Conservation (phyloP, 2,797 vertebrate genomes). For the Parotocinclus haroldoi region DNA sequence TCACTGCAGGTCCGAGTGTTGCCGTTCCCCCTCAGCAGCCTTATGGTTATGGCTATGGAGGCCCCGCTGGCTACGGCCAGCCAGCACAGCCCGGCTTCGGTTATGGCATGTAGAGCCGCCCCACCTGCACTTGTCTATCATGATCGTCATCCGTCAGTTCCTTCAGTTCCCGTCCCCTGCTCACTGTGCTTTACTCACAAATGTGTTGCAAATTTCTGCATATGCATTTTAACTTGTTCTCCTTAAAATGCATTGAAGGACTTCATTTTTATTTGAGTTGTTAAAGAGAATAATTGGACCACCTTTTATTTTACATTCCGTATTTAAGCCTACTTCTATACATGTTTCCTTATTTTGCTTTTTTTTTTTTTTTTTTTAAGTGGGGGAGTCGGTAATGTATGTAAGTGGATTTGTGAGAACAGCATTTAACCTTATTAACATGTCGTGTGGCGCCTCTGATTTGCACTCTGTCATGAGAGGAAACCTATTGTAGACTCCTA, state of each 20-base stretch:
- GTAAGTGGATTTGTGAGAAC: slow-evolving; percentile 80
- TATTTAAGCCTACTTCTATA: slow-evolving; percentile 80
- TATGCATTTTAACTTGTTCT: slow-evolving; percentile 66
- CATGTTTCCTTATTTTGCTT: slow-evolving; percentile 41
- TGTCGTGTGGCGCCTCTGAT: slow-evolving; percentile 93
- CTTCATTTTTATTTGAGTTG: slow-evolving; percentile 84
- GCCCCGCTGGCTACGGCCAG: slow-evolving; percentile 81
- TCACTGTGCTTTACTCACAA: slow-evolving; percentile 85
- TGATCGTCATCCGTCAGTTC: slow-evolving; percentile 66
- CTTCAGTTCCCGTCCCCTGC: slow-evolving; percentile 80
- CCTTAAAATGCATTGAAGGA: slow-evolving; percentile 86
- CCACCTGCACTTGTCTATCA: slow-evolving; percentile 50
- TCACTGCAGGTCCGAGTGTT: slow-evolving; percentile 93
- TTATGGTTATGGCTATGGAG: slow-evolving; percentile 85
- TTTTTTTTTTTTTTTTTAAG: slow-evolving; percentile 51
- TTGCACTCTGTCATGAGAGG: slow-evolving; percentile 96
- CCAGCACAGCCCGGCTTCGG: slow-evolving; percentile 86
- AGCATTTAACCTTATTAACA: slow-evolving; percentile 73
- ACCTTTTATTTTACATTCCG: slow-evolving; percentile 90
- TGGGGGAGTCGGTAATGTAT: slow-evolving; percentile 79
- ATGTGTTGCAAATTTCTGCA: slow-evolving; percentile 77
- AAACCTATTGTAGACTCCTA: slow-evolving; percentile 87
- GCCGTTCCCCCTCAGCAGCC: slow-evolving; percentile 93
- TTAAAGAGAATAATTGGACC: slow-evolving; percentile 78
- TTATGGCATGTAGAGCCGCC: slow-evolving; percentile 88